phyloP scores from a whole-genome alignment of 1,140 invertebrate species.

The Cherax quadricarinatus region DNA sequence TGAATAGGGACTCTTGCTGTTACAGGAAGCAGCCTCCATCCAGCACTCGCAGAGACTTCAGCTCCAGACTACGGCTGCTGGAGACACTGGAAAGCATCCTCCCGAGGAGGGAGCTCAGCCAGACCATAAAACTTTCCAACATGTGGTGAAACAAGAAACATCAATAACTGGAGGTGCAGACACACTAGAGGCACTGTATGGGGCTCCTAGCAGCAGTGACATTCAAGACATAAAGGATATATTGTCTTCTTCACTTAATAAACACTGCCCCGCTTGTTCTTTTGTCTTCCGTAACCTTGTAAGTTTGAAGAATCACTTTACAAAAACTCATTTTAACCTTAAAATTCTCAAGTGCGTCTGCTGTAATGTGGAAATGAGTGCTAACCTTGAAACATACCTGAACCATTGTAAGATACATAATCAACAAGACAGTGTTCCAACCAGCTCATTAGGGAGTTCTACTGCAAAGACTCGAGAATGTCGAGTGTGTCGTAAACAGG shows the following conservation, averaged over 20 bases:
- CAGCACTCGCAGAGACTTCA: background rate
- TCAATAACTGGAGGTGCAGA: background rate
- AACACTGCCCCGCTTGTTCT: constrained; percentile 48
- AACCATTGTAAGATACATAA: constrained; percentile 23
- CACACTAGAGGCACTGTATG: background rate
- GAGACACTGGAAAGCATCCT: background rate
- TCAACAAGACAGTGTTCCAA: background rate
- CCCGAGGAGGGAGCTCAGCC: background rate
- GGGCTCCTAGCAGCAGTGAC: background rate
- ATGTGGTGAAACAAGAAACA: background rate
- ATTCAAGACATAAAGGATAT: background rate
- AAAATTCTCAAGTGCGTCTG: constrained; percentile 21
- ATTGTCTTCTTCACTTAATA: background rate
- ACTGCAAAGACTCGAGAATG: constrained; percentile 19
- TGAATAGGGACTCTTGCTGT: constrained; percentile 52
- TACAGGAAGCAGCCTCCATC: constrained; percentile 48
- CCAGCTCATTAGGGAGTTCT: background rate
- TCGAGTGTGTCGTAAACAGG: constrained; percentile 33
- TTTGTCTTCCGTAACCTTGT: background rate
- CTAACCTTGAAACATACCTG: constrained; percentile 24
- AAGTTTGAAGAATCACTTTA: constrained; percentile 38
- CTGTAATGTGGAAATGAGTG: constrained; percentile 22
- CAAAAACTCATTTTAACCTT: constrained; percentile 17
- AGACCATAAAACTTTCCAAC: background rate
- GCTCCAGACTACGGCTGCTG: background rate